Evolutionary conservation across 1,140 invertebrate species (phyloP).

Genomic region (Pogonognathellus flavescens): DNA sequence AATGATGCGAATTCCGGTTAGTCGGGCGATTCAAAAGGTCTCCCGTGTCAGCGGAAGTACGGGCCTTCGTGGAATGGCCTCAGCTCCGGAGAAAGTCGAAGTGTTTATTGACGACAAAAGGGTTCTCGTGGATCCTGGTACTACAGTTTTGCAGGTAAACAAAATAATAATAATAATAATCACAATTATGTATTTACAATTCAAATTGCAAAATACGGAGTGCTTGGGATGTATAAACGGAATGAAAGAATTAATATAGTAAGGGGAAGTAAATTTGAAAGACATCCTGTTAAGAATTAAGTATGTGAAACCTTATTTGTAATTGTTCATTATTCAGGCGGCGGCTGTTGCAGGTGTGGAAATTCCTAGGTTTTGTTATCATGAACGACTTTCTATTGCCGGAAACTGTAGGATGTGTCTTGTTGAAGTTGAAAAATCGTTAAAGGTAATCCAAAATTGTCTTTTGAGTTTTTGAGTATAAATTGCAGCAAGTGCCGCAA

Average conservation of each 20-base stretch:
- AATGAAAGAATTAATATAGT: too few species aligned
- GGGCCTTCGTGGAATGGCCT: constrained; percentile 53
- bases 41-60: background rate
- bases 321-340: constrained; percentile 76
- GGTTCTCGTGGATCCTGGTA: constrained; percentile 94
- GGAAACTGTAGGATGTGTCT: constrained; percentile 99
- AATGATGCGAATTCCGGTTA: constrained; percentile 51
- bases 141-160: constrained; percentile 95
- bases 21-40: constrained; percentile 18
- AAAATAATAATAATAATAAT: background rate
- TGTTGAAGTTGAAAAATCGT: constrained; percentile 97
- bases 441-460: too few species aligned
- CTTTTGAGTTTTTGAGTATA: too few species aligned
- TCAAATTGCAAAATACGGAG: background rate
- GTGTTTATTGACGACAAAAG: constrained; percentile 98
- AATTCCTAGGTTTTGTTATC: constrained; percentile 99
- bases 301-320: too few species aligned
- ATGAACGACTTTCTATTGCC: constrained; percentile 97
- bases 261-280: too few species aligned
- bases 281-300: too few species aligned
- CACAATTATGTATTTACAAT: background rate
- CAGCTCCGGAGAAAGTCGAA: constrained; percentile 83
- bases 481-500: too few species aligned
- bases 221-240: too few species aligned
- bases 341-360: constrained; percentile 96